A percentile compares a stretch with the other conserved stretches of the same genome.
These are phyloP conservation scores for Sternarchorhynchus goeldii DNA, from an alignment of 2,797 vertebrate species.

Conservation along the genomic window DNA sequence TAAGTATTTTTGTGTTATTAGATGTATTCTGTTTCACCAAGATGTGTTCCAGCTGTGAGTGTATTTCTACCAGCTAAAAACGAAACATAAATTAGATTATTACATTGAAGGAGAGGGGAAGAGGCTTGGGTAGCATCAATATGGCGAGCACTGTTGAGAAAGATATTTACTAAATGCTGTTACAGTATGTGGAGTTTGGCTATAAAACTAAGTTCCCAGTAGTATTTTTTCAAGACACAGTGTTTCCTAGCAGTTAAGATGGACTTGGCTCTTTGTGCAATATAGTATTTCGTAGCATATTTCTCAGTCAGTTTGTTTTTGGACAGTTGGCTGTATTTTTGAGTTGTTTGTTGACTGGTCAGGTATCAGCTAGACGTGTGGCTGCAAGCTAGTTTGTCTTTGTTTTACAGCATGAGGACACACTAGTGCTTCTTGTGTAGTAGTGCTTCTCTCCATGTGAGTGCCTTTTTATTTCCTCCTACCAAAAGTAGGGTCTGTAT, in stretches of 20 bases:
- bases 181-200: slow-evolving; percentile 15
- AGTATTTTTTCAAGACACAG: slow-evolving; percentile 12
- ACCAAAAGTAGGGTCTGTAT: neutral
- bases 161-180: neutral
- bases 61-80: neutral
- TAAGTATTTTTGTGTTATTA: neutral
- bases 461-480: neutral
- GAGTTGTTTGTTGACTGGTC: slow-evolving; percentile 26
- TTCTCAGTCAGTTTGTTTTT: slow-evolving; percentile 34
- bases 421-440: slow-evolving; percentile 40
- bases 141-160: neutral
- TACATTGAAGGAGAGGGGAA: neutral
- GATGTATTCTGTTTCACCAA: neutral
- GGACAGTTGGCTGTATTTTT: slow-evolving; percentile 40
- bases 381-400: slow-evolving; percentile 27
- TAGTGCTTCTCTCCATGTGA: neutral
- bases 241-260: slow-evolving; percentile 14
- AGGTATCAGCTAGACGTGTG: slow-evolving; percentile 33
- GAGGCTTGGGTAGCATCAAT: neutral
- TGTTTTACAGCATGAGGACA: slow-evolving; percentile 45
- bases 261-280: slow-evolving; percentile 21
- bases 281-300: slow-evolving; percentile 5
- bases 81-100: neutral
- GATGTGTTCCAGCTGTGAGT: neutral
- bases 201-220: neutral